phyloP scores from a whole-genome alignment of 2,797 vertebrate genomes.

The Eupleurogrammus muticus region DNA sequence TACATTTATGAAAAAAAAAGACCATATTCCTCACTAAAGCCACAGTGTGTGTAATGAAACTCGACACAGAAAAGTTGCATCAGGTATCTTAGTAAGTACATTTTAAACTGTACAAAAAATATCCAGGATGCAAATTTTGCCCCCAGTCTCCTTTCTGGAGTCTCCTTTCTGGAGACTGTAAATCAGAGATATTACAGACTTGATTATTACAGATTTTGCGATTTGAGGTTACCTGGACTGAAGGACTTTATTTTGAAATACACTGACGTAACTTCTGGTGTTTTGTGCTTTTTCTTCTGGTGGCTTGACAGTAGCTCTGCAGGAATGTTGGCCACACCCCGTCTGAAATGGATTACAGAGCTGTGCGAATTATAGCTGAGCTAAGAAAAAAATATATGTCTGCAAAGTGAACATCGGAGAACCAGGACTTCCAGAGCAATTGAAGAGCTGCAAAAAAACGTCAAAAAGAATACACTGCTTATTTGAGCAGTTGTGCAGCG shows the following conservation, averaged over 20 bases:
- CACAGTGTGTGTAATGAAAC: too few relatives aligned
- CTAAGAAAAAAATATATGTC: not conserved
- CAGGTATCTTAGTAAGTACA: too few relatives aligned
- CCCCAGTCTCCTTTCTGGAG: too few relatives aligned
- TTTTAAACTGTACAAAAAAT: too few relatives aligned
- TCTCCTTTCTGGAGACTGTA: not conserved
- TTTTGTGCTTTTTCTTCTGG: accelerated
- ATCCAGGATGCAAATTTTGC: not conserved
- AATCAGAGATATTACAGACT: not conserved
- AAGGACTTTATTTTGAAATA: constrained; percentile 38
- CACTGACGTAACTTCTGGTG: accelerated
- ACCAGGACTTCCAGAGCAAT: not conserved
- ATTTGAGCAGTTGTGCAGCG: not conserved
- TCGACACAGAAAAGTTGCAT: too few relatives aligned
- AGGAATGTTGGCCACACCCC: constrained; percentile 37
- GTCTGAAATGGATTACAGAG: not conserved
- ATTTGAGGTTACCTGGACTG: not conserved
- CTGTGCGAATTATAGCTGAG: too few relatives aligned
- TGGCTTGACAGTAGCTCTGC: not conserved
- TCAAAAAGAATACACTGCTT: too few relatives aligned
- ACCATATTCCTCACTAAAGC: too few relatives aligned
- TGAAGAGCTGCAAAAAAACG: not conserved
- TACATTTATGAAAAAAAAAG: too few relatives aligned
- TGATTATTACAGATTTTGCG: not conserved
- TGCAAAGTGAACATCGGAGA: not conserved